These are phyloP conservation scores for Sternotherus odoratus DNA, from an alignment of 2,797 vertebrate genomes.

Conservation along the genomic window DNA sequence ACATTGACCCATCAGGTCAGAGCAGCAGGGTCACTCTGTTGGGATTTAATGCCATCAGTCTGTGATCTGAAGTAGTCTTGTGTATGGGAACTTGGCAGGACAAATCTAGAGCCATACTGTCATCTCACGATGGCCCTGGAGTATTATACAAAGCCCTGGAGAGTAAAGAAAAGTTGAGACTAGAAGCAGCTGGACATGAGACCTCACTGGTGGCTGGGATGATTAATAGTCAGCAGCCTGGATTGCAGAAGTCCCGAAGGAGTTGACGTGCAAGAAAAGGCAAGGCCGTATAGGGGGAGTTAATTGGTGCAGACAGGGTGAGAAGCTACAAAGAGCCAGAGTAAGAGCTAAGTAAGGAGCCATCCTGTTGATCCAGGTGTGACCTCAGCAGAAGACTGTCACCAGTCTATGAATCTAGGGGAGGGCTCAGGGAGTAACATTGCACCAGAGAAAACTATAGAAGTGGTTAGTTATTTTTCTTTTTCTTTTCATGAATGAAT, in stretches of 20 bases:
- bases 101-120: background rate
- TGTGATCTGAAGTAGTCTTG: background rate
- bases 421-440: background rate
- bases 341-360: background rate
- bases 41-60: background rate
- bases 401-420: background rate
- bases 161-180: constrained; percentile 20
- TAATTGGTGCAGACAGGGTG: background rate
- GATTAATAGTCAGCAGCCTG: background rate
- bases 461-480: background rate
- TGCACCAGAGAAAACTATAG: background rate
- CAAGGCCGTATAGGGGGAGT: background rate
- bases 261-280: background rate
- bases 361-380: background rate
- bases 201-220: background rate
- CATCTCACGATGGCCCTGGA: background rate
- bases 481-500: background rate
- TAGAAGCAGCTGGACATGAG: background rate
- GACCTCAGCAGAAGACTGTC: fast-evolving
- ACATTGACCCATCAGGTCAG: background rate
- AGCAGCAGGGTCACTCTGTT: background rate
- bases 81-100: background rate
- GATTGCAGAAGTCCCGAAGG: background rate
- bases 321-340: background rate
- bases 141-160: background rate